Conservation (phyloP, 2,797 vertebrate genomes). For the Karalla daura region DNA sequence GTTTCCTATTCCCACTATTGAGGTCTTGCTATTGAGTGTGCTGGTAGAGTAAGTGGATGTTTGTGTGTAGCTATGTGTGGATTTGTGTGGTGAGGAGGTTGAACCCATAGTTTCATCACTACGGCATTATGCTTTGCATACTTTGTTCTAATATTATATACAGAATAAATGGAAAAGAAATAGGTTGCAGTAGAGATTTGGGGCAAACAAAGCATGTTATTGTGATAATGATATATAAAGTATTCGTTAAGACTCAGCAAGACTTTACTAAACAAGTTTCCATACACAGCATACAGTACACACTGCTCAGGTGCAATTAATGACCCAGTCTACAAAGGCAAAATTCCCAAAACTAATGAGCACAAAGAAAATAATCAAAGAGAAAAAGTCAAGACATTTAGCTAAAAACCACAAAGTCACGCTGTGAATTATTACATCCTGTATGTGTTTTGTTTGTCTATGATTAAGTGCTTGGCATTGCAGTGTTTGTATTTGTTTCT, state of each 20-base stretch:
- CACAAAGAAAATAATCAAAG: background rate
- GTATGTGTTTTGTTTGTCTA: background rate
- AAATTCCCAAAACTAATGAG: background rate
- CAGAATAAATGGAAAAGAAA: no score
- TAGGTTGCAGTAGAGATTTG: background rate
- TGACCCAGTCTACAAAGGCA: background rate
- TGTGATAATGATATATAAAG: background rate
- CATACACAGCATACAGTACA: background rate
- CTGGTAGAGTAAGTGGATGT: constrained; percentile 10
- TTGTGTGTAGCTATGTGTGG: background rate
- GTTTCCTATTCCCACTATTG: constrained; percentile 9
- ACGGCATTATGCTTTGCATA: background rate
- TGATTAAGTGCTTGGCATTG: background rate
- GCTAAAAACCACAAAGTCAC: constrained; percentile 5
- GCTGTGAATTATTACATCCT: background rate
- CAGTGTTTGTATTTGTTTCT: background rate
- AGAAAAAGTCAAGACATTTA: background rate
- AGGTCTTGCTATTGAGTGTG: constrained; percentile 8
- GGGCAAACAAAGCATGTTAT: background rate
- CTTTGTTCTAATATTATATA: background rate
- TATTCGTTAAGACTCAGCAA: background rate
- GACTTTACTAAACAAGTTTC: background rate
- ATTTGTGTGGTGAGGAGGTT: constrained; percentile 6
- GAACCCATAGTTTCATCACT: background rate
- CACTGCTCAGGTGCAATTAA: background rate